A percentile compares a stretch with the other conserved stretches of the same genome.
Conservation (phyloP, 2,797 vertebrate species). For the Netta rufina region DNA sequence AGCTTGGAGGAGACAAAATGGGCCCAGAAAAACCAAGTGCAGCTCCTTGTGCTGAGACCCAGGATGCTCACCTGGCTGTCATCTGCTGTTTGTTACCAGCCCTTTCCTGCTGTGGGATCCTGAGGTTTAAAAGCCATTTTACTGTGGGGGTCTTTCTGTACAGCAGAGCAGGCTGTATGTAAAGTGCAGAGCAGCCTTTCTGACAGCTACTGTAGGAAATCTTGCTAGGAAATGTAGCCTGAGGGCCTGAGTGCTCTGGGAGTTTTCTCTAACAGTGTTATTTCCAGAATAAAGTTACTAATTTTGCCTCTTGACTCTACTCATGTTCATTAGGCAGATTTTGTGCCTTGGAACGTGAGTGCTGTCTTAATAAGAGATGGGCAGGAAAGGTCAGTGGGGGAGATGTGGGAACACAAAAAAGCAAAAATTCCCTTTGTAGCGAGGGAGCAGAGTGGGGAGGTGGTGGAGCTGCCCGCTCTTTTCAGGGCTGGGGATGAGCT, state of each 20-base stretch:
- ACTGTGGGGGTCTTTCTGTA: not conserved
- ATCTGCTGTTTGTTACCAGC: not conserved
- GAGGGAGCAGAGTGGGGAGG: not conserved
- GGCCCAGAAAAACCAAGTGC: not conserved
- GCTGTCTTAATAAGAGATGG: not conserved
- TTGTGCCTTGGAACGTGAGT: not conserved
- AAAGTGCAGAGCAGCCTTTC: not conserved
- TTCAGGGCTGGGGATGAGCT: not conserved
- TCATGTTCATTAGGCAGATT: not conserved
- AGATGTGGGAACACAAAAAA: not conserved
- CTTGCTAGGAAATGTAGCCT: not conserved
- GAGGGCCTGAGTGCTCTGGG: not conserved
- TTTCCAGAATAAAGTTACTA: not conserved
- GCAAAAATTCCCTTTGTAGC: not conserved
- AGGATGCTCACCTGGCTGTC: not conserved
- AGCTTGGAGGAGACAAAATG: not conserved
- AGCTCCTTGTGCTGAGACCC: not conserved
- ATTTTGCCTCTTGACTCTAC: slow-evolving; percentile 4
- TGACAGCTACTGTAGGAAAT: not conserved
- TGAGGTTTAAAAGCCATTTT: not conserved
- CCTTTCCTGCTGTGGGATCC: not conserved
- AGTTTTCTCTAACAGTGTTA: not conserved
- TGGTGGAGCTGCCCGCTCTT: not conserved
- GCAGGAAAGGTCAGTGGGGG: not conserved
- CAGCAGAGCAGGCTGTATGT: not conserved